Base-by-base conservation (phyloP, 2,888 invertebrate species). In the Calliopum simillimum region DNA sequence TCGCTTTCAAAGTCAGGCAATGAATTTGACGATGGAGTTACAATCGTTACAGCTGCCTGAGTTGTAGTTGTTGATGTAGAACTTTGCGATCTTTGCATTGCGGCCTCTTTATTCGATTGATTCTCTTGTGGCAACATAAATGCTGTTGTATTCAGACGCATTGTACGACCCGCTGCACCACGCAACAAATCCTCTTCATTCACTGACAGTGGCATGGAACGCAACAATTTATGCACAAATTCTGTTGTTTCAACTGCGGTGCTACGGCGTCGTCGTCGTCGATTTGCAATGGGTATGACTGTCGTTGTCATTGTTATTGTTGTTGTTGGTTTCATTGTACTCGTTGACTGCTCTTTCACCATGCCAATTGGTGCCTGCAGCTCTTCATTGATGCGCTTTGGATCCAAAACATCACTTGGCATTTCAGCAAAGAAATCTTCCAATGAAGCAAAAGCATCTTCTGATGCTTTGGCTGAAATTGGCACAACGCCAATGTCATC, bases 191-290 rank as follows among this genome's bases (percentile, higher is more conserved):
- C 78, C 13, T 80, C 80, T 4, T 80, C 80, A 19, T 76, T 79
- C 2, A 79, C 74, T 1, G 80, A 77, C 12, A 76, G 58, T 3
- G 85, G 82, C 58, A 81, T 79, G 0, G 84, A 82, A 43, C 84
- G 79, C 13, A 84, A 74, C 8, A 84, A 70, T 53, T 84, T 85
- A 62, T 84, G 84, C 8, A 84, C 77, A 73, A 84, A 81, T 68
- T 80, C 82, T 25, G 74, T 72, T 4, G 78, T 69, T 2, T 80
- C 80, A 13, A 79, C 78, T 1, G 77, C 71, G 0, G 72, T 25
- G 55, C 76, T 68, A 12, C 73, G 64, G 16, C 58, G 44, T 23
- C 75, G 75, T 61, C 63, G 67, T 4, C 53, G 62, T 8, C 11
- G 23, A n/a, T n/a, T n/a, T n/a, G 51, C 59, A 8, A 6, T n/a